These are phyloP conservation scores for Noctua janthina DNA, from an alignment of 2,888 invertebrate genomes.

Conservation along the genomic window DNA sequence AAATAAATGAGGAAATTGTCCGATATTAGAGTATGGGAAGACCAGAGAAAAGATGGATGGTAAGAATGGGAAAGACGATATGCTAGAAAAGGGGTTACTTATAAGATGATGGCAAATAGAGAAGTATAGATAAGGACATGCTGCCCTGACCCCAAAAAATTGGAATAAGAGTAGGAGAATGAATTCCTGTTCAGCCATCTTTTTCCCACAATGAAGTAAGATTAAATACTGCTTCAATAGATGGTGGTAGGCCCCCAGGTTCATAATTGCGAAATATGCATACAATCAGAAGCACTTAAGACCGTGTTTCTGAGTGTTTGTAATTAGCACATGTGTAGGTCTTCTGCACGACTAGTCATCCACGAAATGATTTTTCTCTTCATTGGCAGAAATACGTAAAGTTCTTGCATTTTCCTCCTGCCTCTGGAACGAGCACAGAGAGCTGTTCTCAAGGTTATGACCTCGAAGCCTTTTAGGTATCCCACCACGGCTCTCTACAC, in stretches of 20 bases:
- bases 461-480: no score
- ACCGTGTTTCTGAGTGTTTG: conserved; percentile 6
- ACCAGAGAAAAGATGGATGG: background rate
- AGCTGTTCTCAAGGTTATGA: no score
- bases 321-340: background rate
- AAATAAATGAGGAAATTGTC: background rate
- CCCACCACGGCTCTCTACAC: no score
- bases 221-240: background rate
- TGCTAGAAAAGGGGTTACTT: background rate
- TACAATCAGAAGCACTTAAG: conserved; percentile 24
- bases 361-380: background rate
- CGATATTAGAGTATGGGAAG: background rate
- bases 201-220: background rate
- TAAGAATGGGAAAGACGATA: background rate
- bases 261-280: conserved; percentile 25
- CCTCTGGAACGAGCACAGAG: no score
- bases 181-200: background rate
- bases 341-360: background rate
- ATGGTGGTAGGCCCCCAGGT: background rate
- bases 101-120: background rate
- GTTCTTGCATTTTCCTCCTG: no score
- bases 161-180: background rate
- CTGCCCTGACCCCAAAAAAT: background rate
- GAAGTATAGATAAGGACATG: background rate
- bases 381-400: background rate